Percentiles rank a stretch among this genome's conserved stretches.
Evolutionary conservation across 2,113 vertebrate genomes (phyloP).

Genomic region (Tupaia tana): DNA sequence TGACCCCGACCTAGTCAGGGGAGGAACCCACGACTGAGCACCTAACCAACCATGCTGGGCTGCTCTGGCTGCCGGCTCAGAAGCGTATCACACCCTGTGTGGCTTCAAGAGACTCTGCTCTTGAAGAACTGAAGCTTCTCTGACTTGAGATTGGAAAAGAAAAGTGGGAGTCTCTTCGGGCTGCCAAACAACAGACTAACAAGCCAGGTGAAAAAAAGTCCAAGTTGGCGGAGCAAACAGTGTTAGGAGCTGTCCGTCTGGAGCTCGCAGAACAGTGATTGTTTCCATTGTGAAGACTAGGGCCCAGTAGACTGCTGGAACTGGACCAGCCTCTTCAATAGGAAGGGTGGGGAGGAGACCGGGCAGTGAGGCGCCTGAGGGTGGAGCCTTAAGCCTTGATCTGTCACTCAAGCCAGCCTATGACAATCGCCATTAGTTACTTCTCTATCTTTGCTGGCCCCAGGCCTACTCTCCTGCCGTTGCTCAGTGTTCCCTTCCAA

Average conservation of each 20-base stretch:
- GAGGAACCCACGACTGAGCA: neutral
- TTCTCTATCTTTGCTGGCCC: too few relatives aligned
- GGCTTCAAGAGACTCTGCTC: neutral
- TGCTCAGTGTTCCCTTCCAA: neutral
- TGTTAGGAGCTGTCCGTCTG: conserved; percentile 53
- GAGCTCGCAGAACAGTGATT: neutral
- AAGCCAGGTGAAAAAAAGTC: conserved; percentile 62
- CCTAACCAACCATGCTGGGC: neutral
- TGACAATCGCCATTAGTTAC: neutral
- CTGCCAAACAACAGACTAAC: conserved; percentile 54
- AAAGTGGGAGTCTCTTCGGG: conserved; percentile 45
- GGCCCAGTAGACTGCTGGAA: conserved; percentile 27
- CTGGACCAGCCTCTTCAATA: neutral
- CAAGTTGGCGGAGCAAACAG: conserved; percentile 42
- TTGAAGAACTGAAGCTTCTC: conserved; percentile 10
- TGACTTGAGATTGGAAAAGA: conserved; percentile 40
- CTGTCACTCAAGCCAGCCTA: neutral
- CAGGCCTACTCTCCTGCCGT: neutral
- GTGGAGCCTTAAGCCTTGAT: neutral
- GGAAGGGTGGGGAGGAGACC: neutral
- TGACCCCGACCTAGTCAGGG: neutral
- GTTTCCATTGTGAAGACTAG: conserved; percentile 50
- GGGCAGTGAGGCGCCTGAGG: neutral
- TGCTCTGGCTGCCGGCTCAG: conserved; percentile 22
- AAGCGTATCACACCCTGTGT: neutral